These are phyloP conservation scores for Strigops habroptila DNA, from an alignment of 2,113 vertebrate genomes.

Conservation along the genomic window DNA sequence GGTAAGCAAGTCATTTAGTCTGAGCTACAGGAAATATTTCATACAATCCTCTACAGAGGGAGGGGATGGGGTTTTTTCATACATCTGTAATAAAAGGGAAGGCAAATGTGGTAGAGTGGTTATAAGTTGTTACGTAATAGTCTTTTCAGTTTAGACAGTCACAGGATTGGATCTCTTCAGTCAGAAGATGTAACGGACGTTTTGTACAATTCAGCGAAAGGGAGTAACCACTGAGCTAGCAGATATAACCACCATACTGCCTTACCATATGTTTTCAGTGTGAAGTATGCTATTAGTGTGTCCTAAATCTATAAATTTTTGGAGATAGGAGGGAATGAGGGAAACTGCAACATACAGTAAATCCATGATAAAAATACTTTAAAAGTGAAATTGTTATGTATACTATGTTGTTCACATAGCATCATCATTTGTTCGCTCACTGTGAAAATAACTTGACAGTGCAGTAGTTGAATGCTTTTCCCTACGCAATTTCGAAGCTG, in stretches of 20 bases:
- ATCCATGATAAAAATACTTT: background rate
- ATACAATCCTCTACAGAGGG: background rate
- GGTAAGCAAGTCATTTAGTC: background rate
- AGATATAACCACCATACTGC: background rate
- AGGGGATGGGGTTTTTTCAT: background rate
- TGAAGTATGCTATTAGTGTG: background rate
- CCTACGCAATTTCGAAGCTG: background rate
- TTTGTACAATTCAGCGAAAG: background rate
- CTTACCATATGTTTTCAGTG: background rate
- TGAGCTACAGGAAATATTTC: background rate
- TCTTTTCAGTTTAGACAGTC: background rate
- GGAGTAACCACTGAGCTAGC: background rate
- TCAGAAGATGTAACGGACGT: background rate
- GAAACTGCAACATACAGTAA: background rate
- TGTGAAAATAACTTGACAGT: background rate
- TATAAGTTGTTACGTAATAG: background rate
- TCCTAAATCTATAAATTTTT: background rate
- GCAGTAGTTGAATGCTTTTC: background rate
- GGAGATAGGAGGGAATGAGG: background rate
- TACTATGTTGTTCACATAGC: background rate
- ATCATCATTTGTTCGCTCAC: background rate
- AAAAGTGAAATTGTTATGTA: background rate
- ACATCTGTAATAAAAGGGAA: background rate
- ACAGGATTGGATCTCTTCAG: background rate
- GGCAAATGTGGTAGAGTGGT: background rate